Evolutionary conservation across 2,888 invertebrate genomes (phyloP).

Genomic region (Loripinus fragilis): DNA sequence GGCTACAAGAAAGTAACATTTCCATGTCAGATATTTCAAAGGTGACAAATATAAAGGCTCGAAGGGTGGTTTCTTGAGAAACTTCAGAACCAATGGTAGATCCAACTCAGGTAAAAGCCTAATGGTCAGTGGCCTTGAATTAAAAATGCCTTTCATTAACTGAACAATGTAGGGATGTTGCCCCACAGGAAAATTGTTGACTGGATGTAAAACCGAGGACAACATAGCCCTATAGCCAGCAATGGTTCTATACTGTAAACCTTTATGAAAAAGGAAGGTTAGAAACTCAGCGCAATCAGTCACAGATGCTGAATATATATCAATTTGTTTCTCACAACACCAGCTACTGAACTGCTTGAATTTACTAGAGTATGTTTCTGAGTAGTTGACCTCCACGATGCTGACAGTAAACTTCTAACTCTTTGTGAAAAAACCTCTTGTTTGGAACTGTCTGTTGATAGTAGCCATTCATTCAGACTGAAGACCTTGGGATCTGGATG

Average conservation of each 20-base stretch:
- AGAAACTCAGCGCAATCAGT: conserved; percentile 29
- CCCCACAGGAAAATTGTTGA: conserved; percentile 23
- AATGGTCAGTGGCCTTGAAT: conserved; percentile 1
- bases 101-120: conserved; percentile 21
- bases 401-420: conserved; percentile 1
- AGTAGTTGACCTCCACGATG: conserved; percentile 1
- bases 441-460: conserved; percentile 20
- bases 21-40: conserved; percentile 25
- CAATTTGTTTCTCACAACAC: conserved; percentile 35
- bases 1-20: conserved; percentile 34
- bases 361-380: conserved; percentile 28
- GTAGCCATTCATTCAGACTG: conserved; percentile 37
- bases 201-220: conserved; percentile 16
- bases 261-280: conserved; percentile 17
- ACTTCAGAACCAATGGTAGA: conserved; percentile 8
- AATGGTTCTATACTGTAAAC: conserved; percentile 23
- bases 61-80: conserved; percentile 16
- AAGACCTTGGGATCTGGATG: conserved; percentile 25
- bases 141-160: conserved; percentile 25
- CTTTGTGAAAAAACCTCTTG: conserved; percentile 41
- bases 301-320: conserved; percentile 28
- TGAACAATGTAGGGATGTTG: conserved; percentile 30
- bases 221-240: conserved; percentile 25
- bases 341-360: conserved; percentile 27
- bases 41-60: conserved; percentile 14